Conservation (phyloP, 2,888 invertebrate species). For the Pyrrhopygopsis socrates region DNA sequence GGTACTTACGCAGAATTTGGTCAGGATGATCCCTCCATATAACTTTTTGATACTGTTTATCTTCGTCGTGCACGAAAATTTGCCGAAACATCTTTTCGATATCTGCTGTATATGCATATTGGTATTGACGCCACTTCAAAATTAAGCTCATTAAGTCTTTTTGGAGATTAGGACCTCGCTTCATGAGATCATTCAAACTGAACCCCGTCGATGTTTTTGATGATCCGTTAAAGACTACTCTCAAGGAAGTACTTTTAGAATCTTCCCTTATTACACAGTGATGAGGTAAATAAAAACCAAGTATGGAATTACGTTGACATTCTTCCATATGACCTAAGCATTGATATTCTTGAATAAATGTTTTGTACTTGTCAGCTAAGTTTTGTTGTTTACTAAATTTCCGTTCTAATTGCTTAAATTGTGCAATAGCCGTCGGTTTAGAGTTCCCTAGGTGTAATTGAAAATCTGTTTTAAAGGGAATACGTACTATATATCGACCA, state of each 20-base stretch:
- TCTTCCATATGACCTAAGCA: background rate
- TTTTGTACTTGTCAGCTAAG: constrained; percentile 39
- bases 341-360: constrained; percentile 70
- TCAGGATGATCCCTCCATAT: constrained; percentile 64
- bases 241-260: background rate
- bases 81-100: constrained; percentile 81
- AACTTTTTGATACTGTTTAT: constrained; percentile 77
- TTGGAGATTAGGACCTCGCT: constrained; percentile 78
- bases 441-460: constrained; percentile 67
- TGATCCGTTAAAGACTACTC: background rate
- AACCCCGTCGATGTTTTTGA: constrained; percentile 36
- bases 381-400: constrained; percentile 26
- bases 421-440: constrained; percentile 70
- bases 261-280: background rate
- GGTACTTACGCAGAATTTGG: background rate
- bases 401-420: constrained; percentile 70
- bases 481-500: constrained; percentile 10
- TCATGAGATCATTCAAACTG: constrained; percentile 81
- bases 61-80: constrained; percentile 55
- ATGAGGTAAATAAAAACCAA: background rate
- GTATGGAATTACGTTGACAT: background rate
- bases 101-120: constrained; percentile 74
- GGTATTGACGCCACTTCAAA: constrained; percentile 73
- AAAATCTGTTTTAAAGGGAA: constrained; percentile 68
- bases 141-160: constrained; percentile 24